Evolutionary conservation across 2,888 invertebrate species (phyloP).

Genomic region (Megamerina dolium): DNA sequence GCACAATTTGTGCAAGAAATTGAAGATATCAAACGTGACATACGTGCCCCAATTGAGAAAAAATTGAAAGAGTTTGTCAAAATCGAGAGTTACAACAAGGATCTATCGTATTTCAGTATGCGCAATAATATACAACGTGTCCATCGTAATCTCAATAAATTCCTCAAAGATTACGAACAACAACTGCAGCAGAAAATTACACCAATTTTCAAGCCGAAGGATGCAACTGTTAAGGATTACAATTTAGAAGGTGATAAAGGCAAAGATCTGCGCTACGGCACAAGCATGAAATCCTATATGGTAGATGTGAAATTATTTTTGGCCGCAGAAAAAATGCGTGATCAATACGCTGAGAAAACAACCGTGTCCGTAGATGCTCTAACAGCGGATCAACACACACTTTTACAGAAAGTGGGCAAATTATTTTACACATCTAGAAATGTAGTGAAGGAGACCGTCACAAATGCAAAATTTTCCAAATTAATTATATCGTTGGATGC

Average conservation of each 20-base stretch:
- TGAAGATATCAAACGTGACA: conserved; percentile 57
- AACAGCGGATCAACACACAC: neutral
- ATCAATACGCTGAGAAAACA: conserved; percentile 2
- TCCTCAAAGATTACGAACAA: conserved; percentile 77
- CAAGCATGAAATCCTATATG: conserved; percentile 35
- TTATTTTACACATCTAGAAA: conserved; percentile 58
- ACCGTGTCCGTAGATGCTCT: too few species aligned
- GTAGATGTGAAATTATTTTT: conserved; percentile 46
- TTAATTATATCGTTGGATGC: conserved; percentile 61
- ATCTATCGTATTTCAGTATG: conserved; percentile 89
- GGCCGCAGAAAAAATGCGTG: neutral
- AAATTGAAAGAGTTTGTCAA: conserved; percentile 89
- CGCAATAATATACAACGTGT: conserved; percentile 83
- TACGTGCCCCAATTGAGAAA: conserved; percentile 80
- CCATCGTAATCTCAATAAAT: conserved; percentile 80
- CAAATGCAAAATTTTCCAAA: conserved; percentile 54
- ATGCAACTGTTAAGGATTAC: conserved; percentile 40
- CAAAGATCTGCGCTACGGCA: conserved; percentile 42
- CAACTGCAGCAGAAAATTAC: conserved; percentile 46
- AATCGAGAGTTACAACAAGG: conserved; percentile 90
- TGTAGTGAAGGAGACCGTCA: conserved; percentile 60
- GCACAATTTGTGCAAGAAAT: conserved; percentile 68
- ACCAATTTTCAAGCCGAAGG: conserved; percentile 46
- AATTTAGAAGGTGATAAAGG: conserved; percentile 37
- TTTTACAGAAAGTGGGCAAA: conserved; percentile 44